Evolutionary conservation across 37 sponge, comb jelly and placozoan genomes (phyloP), one percentile per base, ranked within the genome.

Genomic region (Aplysina aerophoba): DNA sequence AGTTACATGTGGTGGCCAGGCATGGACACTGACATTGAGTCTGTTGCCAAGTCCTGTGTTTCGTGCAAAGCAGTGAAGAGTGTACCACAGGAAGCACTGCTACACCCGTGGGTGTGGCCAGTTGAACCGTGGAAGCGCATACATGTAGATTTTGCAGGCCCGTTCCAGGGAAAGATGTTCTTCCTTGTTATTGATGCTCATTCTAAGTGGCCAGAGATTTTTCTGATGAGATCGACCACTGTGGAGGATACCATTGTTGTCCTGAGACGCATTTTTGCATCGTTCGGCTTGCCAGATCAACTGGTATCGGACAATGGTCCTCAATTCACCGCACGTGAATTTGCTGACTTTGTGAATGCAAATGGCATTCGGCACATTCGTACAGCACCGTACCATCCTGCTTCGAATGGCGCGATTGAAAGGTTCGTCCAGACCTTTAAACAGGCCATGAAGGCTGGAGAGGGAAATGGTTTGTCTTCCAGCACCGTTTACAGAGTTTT

Each of bases 51-150:
- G 15, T 20, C 79, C 15, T 77, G 79, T 34, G 20, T 38, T 21
- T 14, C 37, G 15, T 77, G 79, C 33, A 36, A 77, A 34, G 38
- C 55, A 35, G 79, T 44, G 14, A 77, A 44, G 15, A 21, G 73
- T 28, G 34, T 0, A 6, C 71, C 71, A 27, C 34, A 31, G 4
- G 33, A 77, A 34, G 79, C 79, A 14, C 55, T 34, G 14, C 24
- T 77, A 41, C 79, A 77, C 33, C 79, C 79, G 14, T 77, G 79
- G 79, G 24, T 77, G 14, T 77, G 79, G 79, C 79, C 79, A 15
- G 24, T 21, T 50, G 33, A 44, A 35, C 55, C 55, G 22, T 77
- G 79, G 55, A 15, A 77, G 41, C 79, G 79, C 15, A 22, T 77
- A 20, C 79, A 77, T 35, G 44, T 77, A 37, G 79, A 77, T n/a